phyloP scores from a whole-genome alignment of 1,140 invertebrate genomes.

The Neodiprion fabricii region DNA sequence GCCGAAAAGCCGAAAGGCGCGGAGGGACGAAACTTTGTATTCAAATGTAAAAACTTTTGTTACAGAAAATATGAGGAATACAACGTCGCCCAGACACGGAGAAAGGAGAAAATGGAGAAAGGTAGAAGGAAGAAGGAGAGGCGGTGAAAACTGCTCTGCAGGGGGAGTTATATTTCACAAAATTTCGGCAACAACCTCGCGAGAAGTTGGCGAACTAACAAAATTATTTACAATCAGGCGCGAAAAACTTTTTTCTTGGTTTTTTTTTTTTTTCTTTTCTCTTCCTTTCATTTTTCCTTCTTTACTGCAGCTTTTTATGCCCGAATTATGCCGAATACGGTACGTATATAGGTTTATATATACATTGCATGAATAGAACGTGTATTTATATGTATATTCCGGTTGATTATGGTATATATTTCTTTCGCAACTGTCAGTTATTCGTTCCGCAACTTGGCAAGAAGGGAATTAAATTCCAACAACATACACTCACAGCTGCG shows the following conservation, averaged over 20 bases:
- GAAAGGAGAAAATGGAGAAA: no score
- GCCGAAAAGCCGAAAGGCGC: not conserved
- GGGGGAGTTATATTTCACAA: not conserved
- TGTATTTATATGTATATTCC: no score
- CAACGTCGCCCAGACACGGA: not conserved
- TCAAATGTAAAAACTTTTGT: conserved; percentile 1
- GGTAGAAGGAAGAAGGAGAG: not conserved
- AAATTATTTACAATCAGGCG: conserved; percentile 3
- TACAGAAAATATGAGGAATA: conserved; percentile 4
- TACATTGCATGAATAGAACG: no score
- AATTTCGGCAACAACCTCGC: conserved; percentile 2
- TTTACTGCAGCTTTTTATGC: no score
- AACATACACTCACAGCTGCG: no score
- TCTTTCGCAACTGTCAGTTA: no score
- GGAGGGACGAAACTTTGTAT: not conserved
- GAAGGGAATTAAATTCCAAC: no score
- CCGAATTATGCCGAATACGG: no score
- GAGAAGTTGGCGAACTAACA: not conserved
- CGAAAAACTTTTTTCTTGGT: not conserved
- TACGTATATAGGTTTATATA: no score
- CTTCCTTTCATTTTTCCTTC: no score
- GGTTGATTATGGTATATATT: no score
- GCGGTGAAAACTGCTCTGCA: not conserved
- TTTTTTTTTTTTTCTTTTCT: not conserved
- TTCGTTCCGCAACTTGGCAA: no score